Conservation (phyloP, 2,888 invertebrate species). For the Drosophila mettleri region DNA sequence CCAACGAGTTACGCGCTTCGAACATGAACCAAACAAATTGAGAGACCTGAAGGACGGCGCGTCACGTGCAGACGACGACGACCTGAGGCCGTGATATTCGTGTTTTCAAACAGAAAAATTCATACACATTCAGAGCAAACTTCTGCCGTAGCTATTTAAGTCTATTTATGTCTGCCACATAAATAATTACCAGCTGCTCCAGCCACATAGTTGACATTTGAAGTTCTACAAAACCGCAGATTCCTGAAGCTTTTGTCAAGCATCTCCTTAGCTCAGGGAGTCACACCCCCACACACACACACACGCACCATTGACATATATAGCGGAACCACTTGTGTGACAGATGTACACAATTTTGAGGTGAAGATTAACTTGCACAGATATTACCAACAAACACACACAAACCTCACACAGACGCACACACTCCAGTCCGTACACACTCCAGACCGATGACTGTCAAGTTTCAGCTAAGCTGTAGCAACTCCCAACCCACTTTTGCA, state of each 20-base stretch:
- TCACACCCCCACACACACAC: no score
- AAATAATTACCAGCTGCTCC: slow-evolving; percentile 3
- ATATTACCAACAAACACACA: slow-evolving; percentile 24
- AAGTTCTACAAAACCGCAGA: slow-evolving; percentile 4
- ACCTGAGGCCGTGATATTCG: no score
- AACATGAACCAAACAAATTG: slow-evolving; percentile 8
- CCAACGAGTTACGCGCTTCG: slow-evolving; percentile 6
- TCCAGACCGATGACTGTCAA: slow-evolving; percentile 24
- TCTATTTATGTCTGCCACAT: slow-evolving; percentile 8
- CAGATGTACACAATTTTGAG: slow-evolving; percentile 57
- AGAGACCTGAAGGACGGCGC: neutral
- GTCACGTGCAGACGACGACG: no score
- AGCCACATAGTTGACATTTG: neutral
- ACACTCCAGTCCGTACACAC: neutral
- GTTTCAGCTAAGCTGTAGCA: slow-evolving; percentile 22
- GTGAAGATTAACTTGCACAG: slow-evolving; percentile 52
- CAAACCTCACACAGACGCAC: neutral
- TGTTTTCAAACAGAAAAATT: neutral
- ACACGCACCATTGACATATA: slow-evolving; percentile 32
- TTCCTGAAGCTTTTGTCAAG: slow-evolving; percentile 10
- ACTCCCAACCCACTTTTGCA: neutral
- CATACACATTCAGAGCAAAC: no score
- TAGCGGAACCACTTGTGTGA: slow-evolving; percentile 40
- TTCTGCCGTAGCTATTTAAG: no score
- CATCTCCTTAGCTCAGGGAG: neutral